A percentile compares a stretch with the other conserved stretches of the same genome.
These are phyloP conservation scores for Platanista minor DNA, from an alignment of 2,113 vertebrate genomes.

Conservation along the genomic window DNA sequence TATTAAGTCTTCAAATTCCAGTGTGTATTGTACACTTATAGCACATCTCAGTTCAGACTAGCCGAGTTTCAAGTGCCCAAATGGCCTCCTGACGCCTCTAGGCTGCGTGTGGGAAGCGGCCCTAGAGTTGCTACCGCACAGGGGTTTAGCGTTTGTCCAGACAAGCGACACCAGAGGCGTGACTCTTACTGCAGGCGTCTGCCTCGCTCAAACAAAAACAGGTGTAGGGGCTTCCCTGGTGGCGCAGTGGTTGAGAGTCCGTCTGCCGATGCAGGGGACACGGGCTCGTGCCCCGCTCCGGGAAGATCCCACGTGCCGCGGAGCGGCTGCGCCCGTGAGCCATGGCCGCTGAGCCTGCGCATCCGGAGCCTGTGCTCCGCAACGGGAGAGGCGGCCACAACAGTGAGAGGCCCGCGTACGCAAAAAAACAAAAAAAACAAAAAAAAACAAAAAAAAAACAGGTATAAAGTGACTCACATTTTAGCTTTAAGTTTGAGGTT, in stretches of 20 bases:
- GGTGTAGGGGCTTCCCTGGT: too few species aligned
- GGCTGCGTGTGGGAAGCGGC: too few species aligned
- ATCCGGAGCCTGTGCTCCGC: too few species aligned
- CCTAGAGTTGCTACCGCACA: background rate
- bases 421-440: too few species aligned
- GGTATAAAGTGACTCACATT: background rate
- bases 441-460: background rate
- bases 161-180: background rate
- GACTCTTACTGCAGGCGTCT: background rate
- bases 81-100: background rate
- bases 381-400: too few species aligned
- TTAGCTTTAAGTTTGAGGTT: background rate
- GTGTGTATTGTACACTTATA: background rate
- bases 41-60: background rate
- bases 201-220: background rate
- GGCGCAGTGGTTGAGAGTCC: too few species aligned
- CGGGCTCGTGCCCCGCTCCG: too few species aligned
- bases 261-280: too few species aligned
- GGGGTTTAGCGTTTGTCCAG: background rate
- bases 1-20: background rate
- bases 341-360: too few species aligned
- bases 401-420: too few species aligned
- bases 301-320: too few species aligned
- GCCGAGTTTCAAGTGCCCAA: background rate
- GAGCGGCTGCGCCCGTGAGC: too few species aligned